These are phyloP conservation scores for Latrodectus geometricus DNA, from an alignment of 1,140 invertebrate species.

Conservation along the genomic window DNA sequence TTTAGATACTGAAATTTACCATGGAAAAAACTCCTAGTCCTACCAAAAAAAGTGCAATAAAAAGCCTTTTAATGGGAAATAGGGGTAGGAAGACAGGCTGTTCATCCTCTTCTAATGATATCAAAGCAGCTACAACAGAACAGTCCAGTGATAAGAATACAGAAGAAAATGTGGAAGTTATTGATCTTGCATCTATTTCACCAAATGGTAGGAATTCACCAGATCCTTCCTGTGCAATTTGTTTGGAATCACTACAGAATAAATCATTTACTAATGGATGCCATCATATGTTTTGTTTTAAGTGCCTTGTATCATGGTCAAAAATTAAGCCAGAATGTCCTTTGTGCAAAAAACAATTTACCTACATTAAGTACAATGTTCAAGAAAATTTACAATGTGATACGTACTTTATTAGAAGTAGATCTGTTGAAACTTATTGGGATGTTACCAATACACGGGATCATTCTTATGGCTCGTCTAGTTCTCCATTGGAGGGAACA, in stretches of 20 bases:
- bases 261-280: slow-evolving; percentile 93
- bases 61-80: neutral
- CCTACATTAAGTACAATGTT: slow-evolving; percentile 92
- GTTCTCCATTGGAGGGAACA: neutral
- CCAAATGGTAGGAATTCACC: slow-evolving; percentile 64
- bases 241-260: slow-evolving; percentile 84
- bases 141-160: neutral
- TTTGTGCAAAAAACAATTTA: slow-evolving; percentile 91
- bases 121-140: neutral
- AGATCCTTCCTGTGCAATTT: slow-evolving; percentile 83
- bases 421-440: neutral
- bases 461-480: neutral
- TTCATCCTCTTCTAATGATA: slow-evolving; percentile 9
- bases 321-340: slow-evolving; percentile 95
- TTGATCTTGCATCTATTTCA: neutral
- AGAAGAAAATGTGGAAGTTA: neutral
- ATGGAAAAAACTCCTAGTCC: neutral
- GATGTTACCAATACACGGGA: neutral
- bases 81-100: no score
- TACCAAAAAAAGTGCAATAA: neutral
- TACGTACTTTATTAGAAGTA: slow-evolving; percentile 77
- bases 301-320: slow-evolving; percentile 92
- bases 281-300: slow-evolving; percentile 93
- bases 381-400: slow-evolving; percentile 88
- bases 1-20: neutral